Conservation (phyloP, 2,113 vertebrate species). For the Mohoua ochrocephala region DNA sequence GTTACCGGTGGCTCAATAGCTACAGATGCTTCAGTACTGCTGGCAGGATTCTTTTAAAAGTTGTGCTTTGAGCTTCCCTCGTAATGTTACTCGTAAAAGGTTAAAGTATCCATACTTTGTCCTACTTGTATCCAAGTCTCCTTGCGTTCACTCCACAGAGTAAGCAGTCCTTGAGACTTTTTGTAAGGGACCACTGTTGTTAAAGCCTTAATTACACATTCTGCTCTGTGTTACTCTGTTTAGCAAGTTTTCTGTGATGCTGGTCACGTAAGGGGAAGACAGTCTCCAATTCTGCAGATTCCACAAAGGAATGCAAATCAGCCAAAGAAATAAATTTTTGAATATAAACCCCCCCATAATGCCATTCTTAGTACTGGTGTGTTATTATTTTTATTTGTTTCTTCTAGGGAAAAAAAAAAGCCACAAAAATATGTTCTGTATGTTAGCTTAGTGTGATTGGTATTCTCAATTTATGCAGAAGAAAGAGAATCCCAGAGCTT, state of each 20-base stretch:
- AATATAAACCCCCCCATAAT: background rate
- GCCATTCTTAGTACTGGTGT: background rate
- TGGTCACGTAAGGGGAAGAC: background rate
- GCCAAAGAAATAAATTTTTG: background rate
- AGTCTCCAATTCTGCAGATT: background rate
- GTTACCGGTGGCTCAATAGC: background rate
- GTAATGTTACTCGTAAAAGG: background rate
- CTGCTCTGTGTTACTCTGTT: background rate
- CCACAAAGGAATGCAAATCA: background rate
- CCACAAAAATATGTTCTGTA: background rate
- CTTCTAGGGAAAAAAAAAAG: background rate
- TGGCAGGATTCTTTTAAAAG: background rate
- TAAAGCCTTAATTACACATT: background rate
- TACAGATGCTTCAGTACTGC: rapidly evolving
- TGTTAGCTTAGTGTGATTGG: background rate
- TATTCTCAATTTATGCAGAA: background rate
- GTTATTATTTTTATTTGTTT: background rate
- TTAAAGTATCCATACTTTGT: background rate
- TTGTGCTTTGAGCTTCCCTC: background rate
- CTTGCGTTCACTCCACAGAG: rapidly evolving
- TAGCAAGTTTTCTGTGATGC: background rate
- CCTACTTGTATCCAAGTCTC: background rate
- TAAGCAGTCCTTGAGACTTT: background rate
- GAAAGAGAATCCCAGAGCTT: background rate
- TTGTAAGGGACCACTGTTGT: rapidly evolving